A percentile compares a stretch with the other conserved stretches of the same genome.
These are phyloP conservation scores for Talpa occidentalis DNA, from an alignment of 2,113 vertebrate species.

Conservation along the genomic window DNA sequence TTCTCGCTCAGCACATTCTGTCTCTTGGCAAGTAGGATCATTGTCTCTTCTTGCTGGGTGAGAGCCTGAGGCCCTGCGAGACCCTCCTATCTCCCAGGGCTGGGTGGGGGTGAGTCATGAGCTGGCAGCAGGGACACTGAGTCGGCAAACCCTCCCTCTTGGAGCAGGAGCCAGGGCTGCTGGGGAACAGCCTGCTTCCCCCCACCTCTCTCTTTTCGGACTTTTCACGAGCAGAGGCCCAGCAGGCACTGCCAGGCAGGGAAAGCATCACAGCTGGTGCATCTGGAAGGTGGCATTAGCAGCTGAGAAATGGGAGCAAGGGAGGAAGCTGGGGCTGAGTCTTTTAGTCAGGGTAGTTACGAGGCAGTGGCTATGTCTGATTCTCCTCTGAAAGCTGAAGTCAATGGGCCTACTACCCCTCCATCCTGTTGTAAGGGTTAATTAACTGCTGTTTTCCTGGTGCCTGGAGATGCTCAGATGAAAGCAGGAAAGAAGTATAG, in stretches of 20 bases:
- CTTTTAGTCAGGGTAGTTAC: background rate
- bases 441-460: background rate
- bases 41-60: conserved; percentile 72
- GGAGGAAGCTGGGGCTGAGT: background rate
- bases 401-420: background rate
- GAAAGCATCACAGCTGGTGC: background rate
- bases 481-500: background rate
- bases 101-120: conserved; percentile 64
- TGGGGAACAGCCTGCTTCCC: background rate
- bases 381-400: background rate
- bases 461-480: background rate
- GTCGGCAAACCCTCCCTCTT: conserved; percentile 44
- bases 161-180: background rate
- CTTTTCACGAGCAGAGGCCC: background rate
- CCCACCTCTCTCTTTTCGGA: accelerated
- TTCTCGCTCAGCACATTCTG: conserved; percentile 22
- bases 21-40: conserved; percentile 46
- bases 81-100: conserved; percentile 70
- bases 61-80: conserved; percentile 44
- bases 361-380: background rate
- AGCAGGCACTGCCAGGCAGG: background rate
- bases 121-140: conserved; percentile 59
- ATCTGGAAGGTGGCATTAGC: background rate
- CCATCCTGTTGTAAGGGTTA: background rate
- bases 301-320: background rate